Base-by-base conservation (phyloP, 2,113 vertebrate genomes). In the Pycnonotus jocosus region DNA sequence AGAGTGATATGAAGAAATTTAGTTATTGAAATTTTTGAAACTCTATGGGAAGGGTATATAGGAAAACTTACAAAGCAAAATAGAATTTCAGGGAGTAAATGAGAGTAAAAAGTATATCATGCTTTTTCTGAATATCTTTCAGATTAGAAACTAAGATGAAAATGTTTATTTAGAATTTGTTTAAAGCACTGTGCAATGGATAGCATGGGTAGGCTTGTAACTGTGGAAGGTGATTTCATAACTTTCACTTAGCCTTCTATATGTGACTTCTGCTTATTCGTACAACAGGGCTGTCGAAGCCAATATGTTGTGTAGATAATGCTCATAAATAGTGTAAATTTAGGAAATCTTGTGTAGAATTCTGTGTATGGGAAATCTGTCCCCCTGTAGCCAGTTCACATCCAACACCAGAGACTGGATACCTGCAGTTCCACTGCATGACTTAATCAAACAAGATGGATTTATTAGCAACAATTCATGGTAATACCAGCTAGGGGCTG, bases 251-350 rank as follows among this genome's bases (percentile, higher is more conserved):
- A 35, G 18, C 14, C 15, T 79, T 62, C 85, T 48, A n/a, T 1
- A 2, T 0, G 0, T n/a, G 69, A 91, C 53, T 64, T 17, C 11
- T 87, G 23, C 28, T 80, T 86, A 25, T 51, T 60, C 2, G 3
- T 25, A 80, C 38, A 65, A 33, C 10, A 45, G 27, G 9, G 5
- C 14, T 50, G 7, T 47, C 76, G 57, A 91, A 79, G 31, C 35
- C 17, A 64, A 19, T 57, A 35, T 45, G 13, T 17, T 15, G 15
- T 22, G 22, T 60, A 61, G 57, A 9, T 58, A 35, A 58, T 73
- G 8, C 33, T 73, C 10, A 40, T 20, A 31, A 9, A 3, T 31
- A 31, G 6, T 2, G 12, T 60, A 48, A 76, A 37, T 28, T 60
- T 82, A 31, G 45, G 37, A 76, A 74, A 45, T 40, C 15, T 71